Evolutionary conservation across 2,888 invertebrate species (phyloP), one percentile per base, ranked within the genome.

Genomic region (Liopterus haemorrhoidalis): DNA sequence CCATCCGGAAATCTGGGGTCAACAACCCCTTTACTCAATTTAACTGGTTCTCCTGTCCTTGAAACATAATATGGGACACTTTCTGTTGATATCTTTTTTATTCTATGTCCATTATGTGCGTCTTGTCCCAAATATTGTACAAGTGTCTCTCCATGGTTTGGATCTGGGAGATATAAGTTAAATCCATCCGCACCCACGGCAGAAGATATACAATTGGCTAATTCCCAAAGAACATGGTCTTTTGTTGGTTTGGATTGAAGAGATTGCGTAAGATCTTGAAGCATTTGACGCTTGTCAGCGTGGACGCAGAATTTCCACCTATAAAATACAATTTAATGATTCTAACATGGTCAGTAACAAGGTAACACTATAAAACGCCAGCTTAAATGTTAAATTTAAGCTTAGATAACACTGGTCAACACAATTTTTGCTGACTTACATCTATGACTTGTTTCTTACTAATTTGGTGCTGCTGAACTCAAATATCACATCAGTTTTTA

Each of bases 131-230:
- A 1, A 33, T 33, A 33, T 18, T 33, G 19, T 1, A 33, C 54
- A 39, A 72, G 58, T 24, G 59, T 57, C 22, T 67, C 66, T 4
- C 67, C 59, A 48, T 67, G 65, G 4, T 61, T 62, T 33, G 60
- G 65, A 54, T 79, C 75, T 1, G 72, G 68, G 35, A 79, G 59
- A 59, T 76, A 78, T 31, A 81, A 67, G 54, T 77, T 75, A 61
- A 76, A 79, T 0, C 79, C 79, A 57, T 83, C 82, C 0, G 81
- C 82, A 20, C 74, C 74, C 1, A 84, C 75, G 0, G 82, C 79
- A 9, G 75, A 71, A 16, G 75, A 74, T 37, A 85, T 78, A 59
- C 80, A 79, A 36, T 70, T 71, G 0, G 80, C 76, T 24, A 86
- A 62, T 63, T 85, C 83, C 70, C 75, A 76, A 14, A 85, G 59